A percentile compares a stretch with the other conserved stretches of the same genome.
phyloP scores from a whole-genome alignment of 2,797 vertebrate genomes.

The Salmo trutta region DNA sequence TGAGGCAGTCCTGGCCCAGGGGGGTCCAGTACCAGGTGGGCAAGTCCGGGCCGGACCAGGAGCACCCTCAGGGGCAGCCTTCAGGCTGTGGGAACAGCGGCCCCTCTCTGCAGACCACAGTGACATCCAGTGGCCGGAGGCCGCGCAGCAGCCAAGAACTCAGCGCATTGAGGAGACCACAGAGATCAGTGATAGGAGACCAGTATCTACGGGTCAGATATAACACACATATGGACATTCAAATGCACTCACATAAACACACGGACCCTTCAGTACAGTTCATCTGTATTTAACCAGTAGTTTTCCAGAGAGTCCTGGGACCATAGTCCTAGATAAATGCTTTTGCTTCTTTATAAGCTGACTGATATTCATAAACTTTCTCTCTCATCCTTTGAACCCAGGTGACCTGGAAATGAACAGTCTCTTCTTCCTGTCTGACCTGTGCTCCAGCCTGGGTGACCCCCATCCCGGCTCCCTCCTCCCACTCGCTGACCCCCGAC shows the following conservation, averaged over 20 bases:
- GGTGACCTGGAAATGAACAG: constrained; percentile 73
- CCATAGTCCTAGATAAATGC: too few relatives aligned
- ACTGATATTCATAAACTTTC: background rate
- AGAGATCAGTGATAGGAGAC: constrained; percentile 55
- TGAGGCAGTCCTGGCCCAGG: constrained; percentile 67
- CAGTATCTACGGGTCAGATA: constrained; percentile 74
- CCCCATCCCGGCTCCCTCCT: constrained; percentile 61
- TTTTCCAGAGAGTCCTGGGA: too few relatives aligned
- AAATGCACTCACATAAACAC: background rate
- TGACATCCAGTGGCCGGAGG: constrained; percentile 74
- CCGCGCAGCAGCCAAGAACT: constrained; percentile 47
- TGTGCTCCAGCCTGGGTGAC: constrained; percentile 69
- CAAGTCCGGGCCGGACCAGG: constrained; percentile 26
- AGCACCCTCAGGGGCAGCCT: constrained; percentile 37
- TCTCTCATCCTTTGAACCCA: constrained; percentile 35
- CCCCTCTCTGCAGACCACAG: constrained; percentile 70
- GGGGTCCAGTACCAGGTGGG: constrained; percentile 40
- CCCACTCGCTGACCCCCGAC: constrained; percentile 56
- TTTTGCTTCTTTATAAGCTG: background rate
- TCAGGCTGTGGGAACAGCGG: constrained; percentile 66
- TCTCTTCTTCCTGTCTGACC: constrained; percentile 72
- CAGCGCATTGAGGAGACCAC: constrained; percentile 44
- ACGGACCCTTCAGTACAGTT: background rate
- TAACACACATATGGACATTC: background rate
- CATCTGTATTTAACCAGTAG: too few relatives aligned